These are phyloP conservation scores for Anoplius nigerrimus DNA, from an alignment of 2,888 invertebrate genomes.

Conservation along the genomic window DNA sequence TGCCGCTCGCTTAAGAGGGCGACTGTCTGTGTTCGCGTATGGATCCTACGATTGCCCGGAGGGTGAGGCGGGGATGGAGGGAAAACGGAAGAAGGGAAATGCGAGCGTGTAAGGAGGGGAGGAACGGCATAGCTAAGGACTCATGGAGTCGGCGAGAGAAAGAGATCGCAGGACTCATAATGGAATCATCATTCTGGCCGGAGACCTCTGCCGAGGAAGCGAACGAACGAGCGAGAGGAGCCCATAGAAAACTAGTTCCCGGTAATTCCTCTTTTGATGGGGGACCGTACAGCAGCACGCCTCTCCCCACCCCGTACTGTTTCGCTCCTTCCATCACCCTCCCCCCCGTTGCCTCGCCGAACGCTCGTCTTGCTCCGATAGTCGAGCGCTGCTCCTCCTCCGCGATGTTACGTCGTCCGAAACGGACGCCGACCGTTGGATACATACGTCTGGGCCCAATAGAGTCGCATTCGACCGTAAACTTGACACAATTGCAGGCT, in stretches of 20 bases:
- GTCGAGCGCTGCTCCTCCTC: background rate
- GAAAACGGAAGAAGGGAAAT: background rate
- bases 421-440: slow-evolving; percentile 17
- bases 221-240: slow-evolving; percentile 27
- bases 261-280: slow-evolving; percentile 55
- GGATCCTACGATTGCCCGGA: too few relatives aligned
- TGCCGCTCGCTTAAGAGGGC: background rate
- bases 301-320: slow-evolving; percentile 15
- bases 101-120: background rate
- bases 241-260: slow-evolving; percentile 57
- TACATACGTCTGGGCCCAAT: slow-evolving; percentile 44
- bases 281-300: slow-evolving; percentile 22
- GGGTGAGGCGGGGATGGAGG: slow-evolving; percentile 5
- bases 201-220: slow-evolving; percentile 57
- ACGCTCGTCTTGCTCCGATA: background rate
- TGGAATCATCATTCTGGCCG: slow-evolving; percentile 64
- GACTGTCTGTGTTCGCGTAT: background rate
- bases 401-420: background rate
- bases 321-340: background rate
- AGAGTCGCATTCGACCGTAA: slow-evolving; percentile 63
- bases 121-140: background rate
- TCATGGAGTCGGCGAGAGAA: slow-evolving; percentile 16
- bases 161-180: slow-evolving; percentile 59
- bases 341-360: background rate
- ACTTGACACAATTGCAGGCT: slow-evolving; percentile 64